Evolutionary conservation across 2,113 vertebrate species (phyloP).

Genomic region (Vidua chalybeata): DNA sequence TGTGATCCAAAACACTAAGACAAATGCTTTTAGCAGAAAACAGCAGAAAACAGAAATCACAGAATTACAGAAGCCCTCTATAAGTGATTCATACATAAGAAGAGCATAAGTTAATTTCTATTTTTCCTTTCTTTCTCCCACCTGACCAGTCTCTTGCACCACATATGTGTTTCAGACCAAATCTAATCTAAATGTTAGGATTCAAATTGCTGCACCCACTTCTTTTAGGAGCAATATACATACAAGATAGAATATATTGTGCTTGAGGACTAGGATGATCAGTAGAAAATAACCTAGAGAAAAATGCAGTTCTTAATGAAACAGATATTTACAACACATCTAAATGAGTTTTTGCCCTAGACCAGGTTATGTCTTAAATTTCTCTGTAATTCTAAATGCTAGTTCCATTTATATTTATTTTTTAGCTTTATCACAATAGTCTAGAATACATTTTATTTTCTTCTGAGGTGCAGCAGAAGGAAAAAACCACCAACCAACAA

Average conservation of each 20-base stretch:
- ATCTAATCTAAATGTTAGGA: not conserved
- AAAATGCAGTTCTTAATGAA: not conserved
- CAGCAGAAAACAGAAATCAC: not conserved
- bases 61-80: not conserved
- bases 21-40: not conserved
- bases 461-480: not conserved
- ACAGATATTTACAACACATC: not conserved
- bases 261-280: not conserved
- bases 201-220: not conserved
- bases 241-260: fast-evolving
- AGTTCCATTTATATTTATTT: not conserved
- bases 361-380: not conserved
- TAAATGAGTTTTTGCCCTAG: not conserved
- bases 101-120: not conserved
- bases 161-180: not conserved
- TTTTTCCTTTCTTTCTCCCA: not conserved
- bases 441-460: not conserved
- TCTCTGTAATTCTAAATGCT: not conserved
- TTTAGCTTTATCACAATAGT: not conserved
- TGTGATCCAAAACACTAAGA: not conserved
- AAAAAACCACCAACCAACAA: not conserved
- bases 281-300: not conserved
- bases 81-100: not conserved
- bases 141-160: not conserved
- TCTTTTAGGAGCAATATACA: not conserved